Base-by-base conservation (phyloP, 2,888 invertebrate genomes). In the Drosophila quasianomalipes region DNA sequence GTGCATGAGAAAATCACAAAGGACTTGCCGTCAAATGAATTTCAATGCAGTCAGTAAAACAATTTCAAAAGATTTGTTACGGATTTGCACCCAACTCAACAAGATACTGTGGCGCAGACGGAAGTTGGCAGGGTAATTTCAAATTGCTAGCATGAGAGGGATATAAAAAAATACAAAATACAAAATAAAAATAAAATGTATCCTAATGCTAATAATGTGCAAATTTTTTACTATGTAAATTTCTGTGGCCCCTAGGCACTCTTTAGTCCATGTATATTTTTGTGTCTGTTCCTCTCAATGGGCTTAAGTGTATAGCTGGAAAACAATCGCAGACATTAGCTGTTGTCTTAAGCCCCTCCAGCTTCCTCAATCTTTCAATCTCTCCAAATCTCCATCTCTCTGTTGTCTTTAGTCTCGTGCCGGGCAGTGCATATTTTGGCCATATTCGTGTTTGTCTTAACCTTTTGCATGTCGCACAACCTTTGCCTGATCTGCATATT, bases 401-500 rank as follows among this genome's bases (percentile, higher is more conserved):
- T 52, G 26, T 41, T n/a, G 33, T 14, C 22, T 53, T 33, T 33
- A 19, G 33, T 37, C 58, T 55, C 10, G 16, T 35, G 26, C 47
- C 47, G 26, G 16, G 10, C 55, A 68, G 58, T 69, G 74, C 70
- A 79, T 74, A 66, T 69, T 70, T 71, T 70, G 76, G 66, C 49
- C 62, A 76, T 74, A 72, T 58, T 73, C 82, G 82, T 76, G 82
- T 82, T 82, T 63, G 60, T 52, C 69, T 61, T 73, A 81, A 82
- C 82, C 85, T 83, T 82, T 81, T 57, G 62, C 67, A 66, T 71
- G 82, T 68, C 75, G 64, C 61, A 67, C 63, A 76, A 70, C 75
- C 76, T 76, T 69, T 83, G 81, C 78, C 86, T 83, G 83, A 83
- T 81, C 78, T 85, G 83, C 86, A 83, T 83, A 85, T 86, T 76